A percentile compares a stretch with the other conserved stretches of the same genome.
These are phyloP conservation scores for Pelodiscus sinensis DNA, from an alignment of 2,113 vertebrate genomes.

Conservation along the genomic window DNA sequence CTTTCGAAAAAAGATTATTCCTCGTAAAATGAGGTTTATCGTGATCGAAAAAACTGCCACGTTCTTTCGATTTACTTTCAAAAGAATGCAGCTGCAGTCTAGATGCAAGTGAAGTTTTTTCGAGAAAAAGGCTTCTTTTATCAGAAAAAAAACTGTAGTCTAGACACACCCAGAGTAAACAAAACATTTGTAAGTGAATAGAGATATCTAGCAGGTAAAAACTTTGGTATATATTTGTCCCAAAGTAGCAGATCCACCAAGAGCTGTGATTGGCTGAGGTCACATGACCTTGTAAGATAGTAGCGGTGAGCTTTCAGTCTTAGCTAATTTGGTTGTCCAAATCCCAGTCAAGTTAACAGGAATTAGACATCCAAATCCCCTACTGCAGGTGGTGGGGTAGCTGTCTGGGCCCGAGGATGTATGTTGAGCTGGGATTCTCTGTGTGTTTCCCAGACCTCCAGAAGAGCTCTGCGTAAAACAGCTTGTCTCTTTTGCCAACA, in stretches of 20 bases:
- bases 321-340: conserved; percentile 5
- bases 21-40: no score
- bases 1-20: no score
- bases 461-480: neutral
- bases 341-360: conserved; percentile 57
- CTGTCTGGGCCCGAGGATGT: neutral
- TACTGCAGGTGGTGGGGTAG: neutral
- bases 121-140: no score
- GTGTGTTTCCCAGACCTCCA: neutral
- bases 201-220: neutral
- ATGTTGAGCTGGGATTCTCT: neutral
- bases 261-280: neutral
- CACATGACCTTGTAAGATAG: neutral
- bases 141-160: no score
- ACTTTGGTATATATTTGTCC: neutral
- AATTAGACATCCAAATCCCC: conserved; percentile 48
- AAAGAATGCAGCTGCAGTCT: no score
- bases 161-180: neutral
- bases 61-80: no score
- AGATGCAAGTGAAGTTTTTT: no score
- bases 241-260: neutral
- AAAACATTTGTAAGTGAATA: neutral
- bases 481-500: neutral
- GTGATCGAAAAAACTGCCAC: no score
- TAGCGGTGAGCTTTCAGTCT: neutral